Evolutionary conservation across 2,113 vertebrate species (phyloP).

Genomic region (Ardeotis arabs): DNA sequence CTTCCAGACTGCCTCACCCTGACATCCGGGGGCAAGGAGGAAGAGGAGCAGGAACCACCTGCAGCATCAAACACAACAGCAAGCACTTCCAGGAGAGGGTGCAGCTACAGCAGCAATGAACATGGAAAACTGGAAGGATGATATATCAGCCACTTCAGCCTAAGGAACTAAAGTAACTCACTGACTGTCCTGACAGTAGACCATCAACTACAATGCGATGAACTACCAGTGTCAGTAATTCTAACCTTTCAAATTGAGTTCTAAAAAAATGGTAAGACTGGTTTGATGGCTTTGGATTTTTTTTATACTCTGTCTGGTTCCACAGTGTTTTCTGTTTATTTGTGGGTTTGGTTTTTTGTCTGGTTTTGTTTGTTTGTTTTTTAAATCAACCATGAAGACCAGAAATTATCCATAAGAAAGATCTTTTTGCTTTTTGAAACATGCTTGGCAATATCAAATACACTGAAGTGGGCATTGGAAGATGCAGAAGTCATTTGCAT

Average conservation of each 20-base stretch:
- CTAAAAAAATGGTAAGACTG: no score
- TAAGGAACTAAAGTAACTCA: neutral
- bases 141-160: neutral
- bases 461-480: neutral
- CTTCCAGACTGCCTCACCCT: neutral
- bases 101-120: neutral
- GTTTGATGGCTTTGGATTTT: neutral
- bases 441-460: neutral
- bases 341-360: neutral
- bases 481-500: neutral
- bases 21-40: neutral
- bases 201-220: neutral
- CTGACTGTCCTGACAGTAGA: accelerated
- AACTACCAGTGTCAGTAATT: neutral
- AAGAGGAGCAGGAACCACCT: neutral
- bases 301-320: neutral
- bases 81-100: neutral
- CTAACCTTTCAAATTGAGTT: neutral
- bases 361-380: neutral
- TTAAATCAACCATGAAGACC: neutral
- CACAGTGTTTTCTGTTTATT: accelerated
- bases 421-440: neutral
- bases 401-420: neutral
- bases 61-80: neutral
- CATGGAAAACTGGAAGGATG: neutral